These are phyloP conservation scores for Allacma fusca DNA, from an alignment of 2,888 invertebrate species.

Conservation along the genomic window DNA sequence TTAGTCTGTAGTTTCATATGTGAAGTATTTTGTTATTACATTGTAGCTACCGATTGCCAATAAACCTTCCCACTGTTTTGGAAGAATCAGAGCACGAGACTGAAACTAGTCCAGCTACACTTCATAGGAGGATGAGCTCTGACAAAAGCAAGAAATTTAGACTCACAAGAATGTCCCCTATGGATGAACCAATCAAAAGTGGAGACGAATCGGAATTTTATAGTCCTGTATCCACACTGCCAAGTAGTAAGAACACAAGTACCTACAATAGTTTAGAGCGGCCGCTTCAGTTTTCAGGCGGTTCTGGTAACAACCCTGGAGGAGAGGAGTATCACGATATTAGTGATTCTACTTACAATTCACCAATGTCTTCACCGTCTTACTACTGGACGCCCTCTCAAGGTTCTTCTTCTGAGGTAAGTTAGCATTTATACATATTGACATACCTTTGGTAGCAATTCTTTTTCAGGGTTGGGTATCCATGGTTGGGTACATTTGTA, in stretches of 20 bases:
- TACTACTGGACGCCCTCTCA: constrained; percentile 54
- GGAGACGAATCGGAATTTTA: constrained; percentile 49
- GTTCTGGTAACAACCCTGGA: constrained; percentile 33
- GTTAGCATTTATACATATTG: neutral
- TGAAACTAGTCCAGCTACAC: constrained; percentile 57
- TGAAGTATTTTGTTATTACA: neutral
- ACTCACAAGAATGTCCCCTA: constrained; percentile 39
- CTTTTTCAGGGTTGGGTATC: too few relatives aligned
- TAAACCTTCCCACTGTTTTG: constrained; percentile 58
- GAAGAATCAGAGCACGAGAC: constrained; percentile 60
- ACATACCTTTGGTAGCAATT: too few relatives aligned
- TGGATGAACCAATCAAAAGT: constrained; percentile 31
- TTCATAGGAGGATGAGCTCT: constrained; percentile 41
- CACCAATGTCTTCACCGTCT: constrained; percentile 59
- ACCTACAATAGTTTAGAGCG: constrained; percentile 58
- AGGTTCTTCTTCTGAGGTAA: constrained; percentile 60
- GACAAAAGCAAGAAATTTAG: constrained; percentile 25
- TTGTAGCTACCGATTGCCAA: constrained; percentile 51
- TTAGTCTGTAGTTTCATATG: too few relatives aligned
- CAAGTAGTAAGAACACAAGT: constrained; percentile 52
- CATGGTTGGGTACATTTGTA: too few relatives aligned
- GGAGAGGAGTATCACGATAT: constrained; percentile 45
- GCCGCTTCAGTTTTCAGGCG: constrained; percentile 55
- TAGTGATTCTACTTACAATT: constrained; percentile 59
- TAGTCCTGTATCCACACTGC: constrained; percentile 56